phyloP scores from a whole-genome alignment of 2,888 invertebrate species.

The Mamestra brassicae region DNA sequence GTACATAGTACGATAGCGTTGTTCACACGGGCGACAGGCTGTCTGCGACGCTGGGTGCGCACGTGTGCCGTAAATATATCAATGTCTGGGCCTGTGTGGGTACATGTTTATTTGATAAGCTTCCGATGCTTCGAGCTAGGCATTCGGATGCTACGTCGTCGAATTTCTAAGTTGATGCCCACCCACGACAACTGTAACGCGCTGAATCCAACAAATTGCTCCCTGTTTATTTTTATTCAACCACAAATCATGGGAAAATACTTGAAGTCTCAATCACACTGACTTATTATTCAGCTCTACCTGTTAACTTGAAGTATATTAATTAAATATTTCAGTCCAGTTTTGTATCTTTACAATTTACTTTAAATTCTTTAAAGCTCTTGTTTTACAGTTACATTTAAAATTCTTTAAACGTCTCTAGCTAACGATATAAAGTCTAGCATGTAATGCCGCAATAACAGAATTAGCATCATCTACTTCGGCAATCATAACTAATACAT shows the following conservation, averaged over 20 bases:
- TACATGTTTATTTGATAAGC: constrained; percentile 89
- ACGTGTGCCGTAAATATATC: constrained; percentile 85
- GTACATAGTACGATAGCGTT: constrained; percentile 86
- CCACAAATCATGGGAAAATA: constrained; percentile 14
- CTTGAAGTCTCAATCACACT: not conserved
- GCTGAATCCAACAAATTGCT: constrained; percentile 40
- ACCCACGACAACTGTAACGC: constrained; percentile 75
- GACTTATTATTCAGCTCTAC: not conserved
- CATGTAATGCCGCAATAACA: constrained; percentile 13
- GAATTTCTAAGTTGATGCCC: constrained; percentile 82
- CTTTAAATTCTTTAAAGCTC: not conserved
- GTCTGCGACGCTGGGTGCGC: constrained; percentile 86
- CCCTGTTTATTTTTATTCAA: constrained; percentile 21
- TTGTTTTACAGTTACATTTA: not conserved
- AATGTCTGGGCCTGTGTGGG: constrained; percentile 82
- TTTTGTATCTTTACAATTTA: not conserved
- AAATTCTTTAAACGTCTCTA: not conserved
- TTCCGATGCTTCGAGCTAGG: constrained; percentile 86
- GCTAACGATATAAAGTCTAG: not conserved
- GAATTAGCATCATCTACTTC: constrained; percentile 18
- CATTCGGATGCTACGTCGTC: constrained; percentile 86
- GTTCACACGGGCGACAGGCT: constrained; percentile 90
- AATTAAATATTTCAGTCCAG: not conserved
- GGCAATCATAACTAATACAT: constrained; percentile 6
- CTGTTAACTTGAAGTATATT: not conserved